Percentiles rank a stretch among this genome's conserved stretches.
Evolutionary conservation across 2,113 vertebrate genomes (phyloP).

Genomic region (Myocastor coypus): DNA sequence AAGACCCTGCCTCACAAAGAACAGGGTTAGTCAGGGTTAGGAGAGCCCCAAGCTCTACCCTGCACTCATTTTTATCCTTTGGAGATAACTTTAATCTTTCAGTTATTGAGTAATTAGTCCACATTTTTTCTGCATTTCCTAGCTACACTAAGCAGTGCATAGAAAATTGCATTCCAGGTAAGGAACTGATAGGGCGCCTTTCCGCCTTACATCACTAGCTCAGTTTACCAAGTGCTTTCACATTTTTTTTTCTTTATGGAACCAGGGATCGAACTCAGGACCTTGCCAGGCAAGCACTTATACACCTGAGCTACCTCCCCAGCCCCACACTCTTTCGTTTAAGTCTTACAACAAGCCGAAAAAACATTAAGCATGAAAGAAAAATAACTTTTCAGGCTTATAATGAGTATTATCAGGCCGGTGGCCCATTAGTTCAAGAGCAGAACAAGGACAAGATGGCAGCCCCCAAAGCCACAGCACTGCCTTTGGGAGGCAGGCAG

Average conservation of each 20-base stretch:
- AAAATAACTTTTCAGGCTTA: constrained; percentile 68
- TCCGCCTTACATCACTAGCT: constrained; percentile 79
- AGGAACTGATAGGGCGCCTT: constrained; percentile 77
- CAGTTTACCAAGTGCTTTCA: constrained; percentile 79
- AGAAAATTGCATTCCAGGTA: constrained; percentile 79
- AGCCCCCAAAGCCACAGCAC: constrained; percentile 76
- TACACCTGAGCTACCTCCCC: too few relatives aligned
- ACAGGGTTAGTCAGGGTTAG: too few relatives aligned
- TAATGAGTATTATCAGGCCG: constrained; percentile 73
- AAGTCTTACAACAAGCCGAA: constrained; percentile 81
- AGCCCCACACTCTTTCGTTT: constrained; percentile 68
- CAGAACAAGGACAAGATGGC: constrained; percentile 73
- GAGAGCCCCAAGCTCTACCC: neutral
- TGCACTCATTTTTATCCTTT: constrained; percentile 57
- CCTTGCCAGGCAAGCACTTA: too few relatives aligned
- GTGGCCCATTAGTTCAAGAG: constrained; percentile 70
- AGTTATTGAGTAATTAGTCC: too few relatives aligned
- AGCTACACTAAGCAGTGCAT: constrained; percentile 69
- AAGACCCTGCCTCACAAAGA: neutral
- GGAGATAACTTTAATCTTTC: constrained; percentile 81
- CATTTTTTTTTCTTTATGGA: neutral
- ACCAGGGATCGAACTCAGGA: too few relatives aligned
- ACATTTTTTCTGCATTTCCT: constrained; percentile 79
- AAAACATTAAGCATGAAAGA: constrained; percentile 62
- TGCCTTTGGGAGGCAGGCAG: constrained; percentile 74